Conservation (phyloP, 2,888 invertebrate species). For the Xanthorhoe spadicearia region DNA sequence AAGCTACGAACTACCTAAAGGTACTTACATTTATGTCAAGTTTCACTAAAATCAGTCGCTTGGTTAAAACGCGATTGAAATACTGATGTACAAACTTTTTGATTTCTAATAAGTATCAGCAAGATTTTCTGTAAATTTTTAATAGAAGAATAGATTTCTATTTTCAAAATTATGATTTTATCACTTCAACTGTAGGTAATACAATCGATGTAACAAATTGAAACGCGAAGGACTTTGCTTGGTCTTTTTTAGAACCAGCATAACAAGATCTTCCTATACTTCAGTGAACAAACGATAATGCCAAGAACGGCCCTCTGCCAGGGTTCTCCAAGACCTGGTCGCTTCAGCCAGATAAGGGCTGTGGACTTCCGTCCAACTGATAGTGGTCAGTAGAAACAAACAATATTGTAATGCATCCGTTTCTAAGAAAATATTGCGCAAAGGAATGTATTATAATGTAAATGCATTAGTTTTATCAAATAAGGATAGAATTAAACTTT, state of each 20-base stretch:
- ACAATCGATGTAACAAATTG: slow-evolving; percentile 23
- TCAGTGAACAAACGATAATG: slow-evolving; percentile 55
- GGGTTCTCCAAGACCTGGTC: slow-evolving; percentile 64
- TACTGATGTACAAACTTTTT: too few species aligned
- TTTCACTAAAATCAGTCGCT: too few species aligned
- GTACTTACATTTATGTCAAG: too few species aligned
- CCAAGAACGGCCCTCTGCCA: slow-evolving; percentile 50
- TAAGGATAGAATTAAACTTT: neutral
- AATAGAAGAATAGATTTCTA: too few species aligned
- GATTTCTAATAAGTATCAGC: too few species aligned
- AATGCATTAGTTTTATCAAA: slow-evolving; percentile 9
- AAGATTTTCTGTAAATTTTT: too few species aligned
- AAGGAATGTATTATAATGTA: slow-evolving; percentile 8
- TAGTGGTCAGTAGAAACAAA: slow-evolving; percentile 57
- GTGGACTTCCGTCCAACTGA: slow-evolving; percentile 65
- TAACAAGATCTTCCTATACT: slow-evolving; percentile 56
- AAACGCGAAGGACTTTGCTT: slow-evolving; percentile 28
- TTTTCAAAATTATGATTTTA: neutral
- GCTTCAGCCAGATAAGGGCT: slow-evolving; percentile 69
- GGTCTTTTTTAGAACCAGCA: slow-evolving; percentile 50
- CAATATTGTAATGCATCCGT: slow-evolving; percentile 47
- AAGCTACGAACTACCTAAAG: too few species aligned
- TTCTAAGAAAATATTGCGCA: slow-evolving; percentile 47
- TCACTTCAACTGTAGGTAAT: neutral
- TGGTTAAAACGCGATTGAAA: too few species aligned